Conservation (phyloP, 2,888 invertebrate genomes). For the Drosophila kuntzei region DNA sequence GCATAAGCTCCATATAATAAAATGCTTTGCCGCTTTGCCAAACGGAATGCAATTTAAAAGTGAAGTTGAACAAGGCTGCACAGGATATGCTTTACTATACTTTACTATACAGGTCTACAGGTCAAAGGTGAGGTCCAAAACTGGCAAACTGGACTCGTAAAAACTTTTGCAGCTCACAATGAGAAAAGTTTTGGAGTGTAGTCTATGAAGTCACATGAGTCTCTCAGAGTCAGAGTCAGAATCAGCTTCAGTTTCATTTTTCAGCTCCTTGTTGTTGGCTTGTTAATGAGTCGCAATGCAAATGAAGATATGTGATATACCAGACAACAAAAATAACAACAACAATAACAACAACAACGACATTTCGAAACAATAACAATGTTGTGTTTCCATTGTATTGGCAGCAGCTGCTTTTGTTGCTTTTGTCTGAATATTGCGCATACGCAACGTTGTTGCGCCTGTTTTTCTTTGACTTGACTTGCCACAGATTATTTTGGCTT, state of each 20-base stretch:
- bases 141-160: neutral
- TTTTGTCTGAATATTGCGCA: slow-evolving; percentile 62
- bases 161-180: slow-evolving; percentile 26
- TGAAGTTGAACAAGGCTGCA: slow-evolving; percentile 16
- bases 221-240: slow-evolving; percentile 5
- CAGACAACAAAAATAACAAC: slow-evolving; percentile 19
- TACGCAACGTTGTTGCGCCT: slow-evolving; percentile 67
- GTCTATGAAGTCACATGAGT: neutral
- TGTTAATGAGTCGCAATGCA: slow-evolving; percentile 56
- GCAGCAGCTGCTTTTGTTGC: slow-evolving; percentile 33
- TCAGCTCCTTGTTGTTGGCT: slow-evolving; percentile 24
- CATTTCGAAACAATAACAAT: slow-evolving; percentile 24
- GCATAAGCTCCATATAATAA: slow-evolving; percentile 70
- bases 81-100: neutral
- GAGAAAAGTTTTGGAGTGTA: slow-evolving; percentile 31
- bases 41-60: slow-evolving; percentile 42
- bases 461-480: slow-evolving; percentile 53
- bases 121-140: slow-evolving; percentile 51
- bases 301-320: slow-evolving; percentile 53
- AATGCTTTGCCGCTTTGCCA: slow-evolving; percentile 53
- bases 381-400: slow-evolving; percentile 42
- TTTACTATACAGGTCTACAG: slow-evolving; percentile 43
- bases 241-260: neutral
- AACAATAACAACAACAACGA: slow-evolving; percentile 25
- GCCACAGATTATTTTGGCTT: slow-evolving; percentile 31